Evolutionary conservation across 2,888 invertebrate species (phyloP).

Genomic region (Apamea monoglypha): DNA sequence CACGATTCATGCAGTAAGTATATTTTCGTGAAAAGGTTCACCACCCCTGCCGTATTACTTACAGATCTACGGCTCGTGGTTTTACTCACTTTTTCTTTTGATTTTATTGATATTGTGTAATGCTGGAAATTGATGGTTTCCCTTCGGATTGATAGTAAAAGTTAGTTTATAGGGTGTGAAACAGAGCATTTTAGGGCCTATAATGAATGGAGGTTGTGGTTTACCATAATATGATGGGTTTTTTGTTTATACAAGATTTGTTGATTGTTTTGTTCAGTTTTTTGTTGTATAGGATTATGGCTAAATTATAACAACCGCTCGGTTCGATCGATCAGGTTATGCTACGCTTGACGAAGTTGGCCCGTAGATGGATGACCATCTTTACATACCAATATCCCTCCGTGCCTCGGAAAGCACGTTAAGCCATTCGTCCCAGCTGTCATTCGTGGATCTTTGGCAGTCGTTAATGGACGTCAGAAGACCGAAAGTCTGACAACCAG

Average conservation of each 20-base stretch:
- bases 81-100: constrained; percentile 65
- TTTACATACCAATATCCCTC: too few relatives aligned
- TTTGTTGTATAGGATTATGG: too few relatives aligned
- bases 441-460: too few relatives aligned
- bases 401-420: too few relatives aligned
- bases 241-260: background rate
- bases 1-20: background rate
- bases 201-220: constrained; percentile 20
- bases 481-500: too few relatives aligned
- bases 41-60: constrained; percentile 20
- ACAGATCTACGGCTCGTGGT: constrained; percentile 47
- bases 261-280: too few relatives aligned
- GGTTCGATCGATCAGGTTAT: too few relatives aligned
- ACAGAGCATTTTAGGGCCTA: background rate
- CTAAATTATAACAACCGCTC: too few relatives aligned
- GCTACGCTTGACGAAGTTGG: too few relatives aligned
- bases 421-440: too few relatives aligned
- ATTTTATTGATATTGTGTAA: constrained; percentile 49
- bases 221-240: background rate
- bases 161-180: constrained; percentile 39
- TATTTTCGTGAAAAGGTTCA: constrained; percentile 19
- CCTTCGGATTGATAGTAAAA: constrained; percentile 49
- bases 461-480: too few relatives aligned
- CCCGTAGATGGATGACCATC: too few relatives aligned
- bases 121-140: constrained; percentile 34